phyloP scores from a whole-genome alignment of 2,797 vertebrate genomes.

The Valencia hispanica region DNA sequence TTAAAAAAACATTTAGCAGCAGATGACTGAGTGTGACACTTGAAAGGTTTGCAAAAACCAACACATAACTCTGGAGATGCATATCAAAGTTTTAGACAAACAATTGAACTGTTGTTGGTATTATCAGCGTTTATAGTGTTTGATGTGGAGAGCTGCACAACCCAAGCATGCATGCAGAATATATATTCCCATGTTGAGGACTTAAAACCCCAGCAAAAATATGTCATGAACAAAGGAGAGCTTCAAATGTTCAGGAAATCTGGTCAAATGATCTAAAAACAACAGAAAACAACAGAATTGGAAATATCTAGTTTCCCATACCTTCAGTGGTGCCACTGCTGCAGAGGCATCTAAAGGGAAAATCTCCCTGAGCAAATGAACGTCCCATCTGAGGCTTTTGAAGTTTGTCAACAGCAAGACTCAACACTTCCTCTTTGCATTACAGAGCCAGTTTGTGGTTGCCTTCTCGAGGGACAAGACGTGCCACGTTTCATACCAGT shows the following conservation, averaged over 20 bases:
- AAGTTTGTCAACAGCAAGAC: constrained; percentile 75
- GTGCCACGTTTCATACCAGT: constrained; percentile 73
- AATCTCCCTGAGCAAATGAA: constrained; percentile 76
- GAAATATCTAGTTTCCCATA: constrained; percentile 42
- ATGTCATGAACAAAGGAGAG: constrained; percentile 8
- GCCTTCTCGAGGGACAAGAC: constrained; percentile 73
- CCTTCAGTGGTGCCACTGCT: constrained; percentile 61
- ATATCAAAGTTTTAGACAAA: constrained; percentile 61
- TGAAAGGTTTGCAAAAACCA: constrained; percentile 56
- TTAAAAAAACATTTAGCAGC: constrained; percentile 28
- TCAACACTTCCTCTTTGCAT: constrained; percentile 77
- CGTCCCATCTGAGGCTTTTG: constrained; percentile 77
- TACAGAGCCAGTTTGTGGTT: constrained; percentile 74
- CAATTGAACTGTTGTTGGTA: constrained; percentile 54
- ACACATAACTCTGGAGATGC: constrained; percentile 54
- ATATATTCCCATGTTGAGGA: constrained; percentile 31
- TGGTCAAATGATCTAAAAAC: constrained; percentile 15
- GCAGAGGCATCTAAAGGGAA: constrained; percentile 78
- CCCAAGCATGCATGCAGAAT: constrained; percentile 47
- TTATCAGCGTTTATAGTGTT: constrained; percentile 55
- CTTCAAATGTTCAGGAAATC: constrained; percentile 17
- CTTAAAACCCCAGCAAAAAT: constrained; percentile 19
- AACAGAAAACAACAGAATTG: constrained; percentile 12
- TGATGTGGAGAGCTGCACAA: constrained; percentile 60
- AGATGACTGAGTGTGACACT: constrained; percentile 61